Conservation (phyloP, 2,113 vertebrate genomes). For the Coracopsis vasa region DNA sequence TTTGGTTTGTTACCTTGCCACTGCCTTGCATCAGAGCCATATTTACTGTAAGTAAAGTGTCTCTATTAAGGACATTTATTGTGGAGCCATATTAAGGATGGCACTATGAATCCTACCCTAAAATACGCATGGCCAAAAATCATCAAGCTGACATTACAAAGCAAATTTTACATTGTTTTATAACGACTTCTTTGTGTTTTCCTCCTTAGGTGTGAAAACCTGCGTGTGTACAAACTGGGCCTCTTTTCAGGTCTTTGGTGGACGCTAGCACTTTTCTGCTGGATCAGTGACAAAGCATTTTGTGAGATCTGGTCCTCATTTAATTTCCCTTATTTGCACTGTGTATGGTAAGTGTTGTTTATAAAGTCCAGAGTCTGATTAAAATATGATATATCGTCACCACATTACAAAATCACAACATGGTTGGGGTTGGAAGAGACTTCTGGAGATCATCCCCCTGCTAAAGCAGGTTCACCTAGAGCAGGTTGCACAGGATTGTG, state of each 20-base stretch:
- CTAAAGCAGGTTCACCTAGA: not conserved
- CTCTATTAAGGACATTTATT: not conserved
- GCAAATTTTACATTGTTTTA: not conserved
- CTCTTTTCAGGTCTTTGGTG: conserved; percentile 96
- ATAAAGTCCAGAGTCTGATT: not conserved
- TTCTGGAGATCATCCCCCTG: not conserved
- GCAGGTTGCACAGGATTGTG: not conserved
- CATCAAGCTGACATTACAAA: not conserved
- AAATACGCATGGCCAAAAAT: not conserved
- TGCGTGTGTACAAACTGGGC: conserved; percentile 94
- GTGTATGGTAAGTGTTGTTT: conserved; percentile 85
- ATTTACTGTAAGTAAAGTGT: not conserved
- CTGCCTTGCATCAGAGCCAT: not conserved
- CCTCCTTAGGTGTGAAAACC: conserved; percentile 89
- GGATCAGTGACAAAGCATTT: conserved; percentile 95
- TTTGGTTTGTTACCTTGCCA: not conserved
- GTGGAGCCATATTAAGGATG: not conserved
- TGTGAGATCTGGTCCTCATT: conserved; percentile 95
- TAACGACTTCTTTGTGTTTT: not conserved
- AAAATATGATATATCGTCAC: not conserved
- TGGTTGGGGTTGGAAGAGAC: not conserved
- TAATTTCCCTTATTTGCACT: conserved; percentile 97
- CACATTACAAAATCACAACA: not conserved
- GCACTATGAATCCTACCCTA: not conserved
- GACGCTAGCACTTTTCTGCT: conserved; percentile 91